phyloP scores from a whole-genome alignment of 2,113 vertebrate species.

The Pavo muticus region DNA sequence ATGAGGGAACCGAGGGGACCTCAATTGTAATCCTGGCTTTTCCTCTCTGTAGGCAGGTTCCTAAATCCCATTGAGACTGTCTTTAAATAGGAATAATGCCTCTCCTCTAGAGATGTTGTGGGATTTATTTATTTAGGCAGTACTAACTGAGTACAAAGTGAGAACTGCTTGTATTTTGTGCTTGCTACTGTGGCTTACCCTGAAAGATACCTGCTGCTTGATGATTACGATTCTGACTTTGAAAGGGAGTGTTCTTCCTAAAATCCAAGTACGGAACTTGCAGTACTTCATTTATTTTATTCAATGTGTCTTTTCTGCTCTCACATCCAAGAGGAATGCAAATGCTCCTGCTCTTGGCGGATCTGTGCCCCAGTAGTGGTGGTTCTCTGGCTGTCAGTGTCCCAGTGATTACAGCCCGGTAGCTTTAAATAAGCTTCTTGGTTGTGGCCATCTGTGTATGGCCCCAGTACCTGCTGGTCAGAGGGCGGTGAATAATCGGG shows the following conservation, averaged over 20 bases:
- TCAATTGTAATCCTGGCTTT: constrained; percentile 62
- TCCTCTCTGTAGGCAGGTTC: constrained; percentile 38
- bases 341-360: background rate
- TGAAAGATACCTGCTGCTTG: background rate
- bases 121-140: background rate
- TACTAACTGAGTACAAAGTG: background rate
- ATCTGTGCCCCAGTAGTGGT: rapidly evolving
- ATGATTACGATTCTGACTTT: background rate
- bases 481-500: constrained; percentile 82
- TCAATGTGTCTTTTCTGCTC: background rate
- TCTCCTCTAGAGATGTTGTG: background rate
- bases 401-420: background rate
- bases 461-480: constrained; percentile 58
- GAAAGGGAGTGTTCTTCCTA: background rate
- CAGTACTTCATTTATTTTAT: rapidly evolving
- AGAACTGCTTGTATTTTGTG: background rate
- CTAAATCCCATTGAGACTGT: constrained; percentile 34
- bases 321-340: background rate
- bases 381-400: background rate
- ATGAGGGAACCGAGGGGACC: constrained; percentile 25
- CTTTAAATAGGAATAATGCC: constrained; percentile 50
- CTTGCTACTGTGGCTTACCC: background rate
- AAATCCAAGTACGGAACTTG: background rate
- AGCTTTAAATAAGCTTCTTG: constrained; percentile 64
- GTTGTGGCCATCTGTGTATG: constrained; percentile 77